A percentile compares a stretch with the other conserved stretches of the same genome.
Conservation (phyloP, 2,888 invertebrate genomes). For the Harpalus rubripes region DNA sequence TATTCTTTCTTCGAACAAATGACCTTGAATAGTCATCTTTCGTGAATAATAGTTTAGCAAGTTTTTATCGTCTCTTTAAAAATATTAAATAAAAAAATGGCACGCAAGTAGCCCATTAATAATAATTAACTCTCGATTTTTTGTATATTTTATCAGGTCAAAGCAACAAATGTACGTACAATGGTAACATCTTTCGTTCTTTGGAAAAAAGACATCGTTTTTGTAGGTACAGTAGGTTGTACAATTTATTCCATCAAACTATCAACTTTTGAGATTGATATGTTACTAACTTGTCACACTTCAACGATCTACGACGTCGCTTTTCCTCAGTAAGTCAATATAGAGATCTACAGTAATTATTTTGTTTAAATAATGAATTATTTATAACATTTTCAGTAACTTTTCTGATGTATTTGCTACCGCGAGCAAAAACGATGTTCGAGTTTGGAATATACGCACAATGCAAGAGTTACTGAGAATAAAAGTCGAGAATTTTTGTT, state of each 20-base stretch:
- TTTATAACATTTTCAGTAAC: constrained; percentile 78
- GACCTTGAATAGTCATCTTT: too few relatives aligned
- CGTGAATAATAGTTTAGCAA: too few relatives aligned
- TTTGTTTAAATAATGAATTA: neutral
- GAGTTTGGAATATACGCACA: constrained; percentile 90
- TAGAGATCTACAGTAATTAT: neutral
- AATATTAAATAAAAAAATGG: too few relatives aligned
- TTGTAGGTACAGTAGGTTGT: constrained; percentile 87
- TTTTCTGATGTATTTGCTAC: constrained; percentile 93
- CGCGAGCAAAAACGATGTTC: constrained; percentile 89
- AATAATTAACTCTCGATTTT: neutral
- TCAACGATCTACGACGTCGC: constrained; percentile 88
- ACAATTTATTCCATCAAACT: constrained; percentile 90
- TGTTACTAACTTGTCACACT: constrained; percentile 91
- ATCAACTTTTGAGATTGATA: constrained; percentile 83
- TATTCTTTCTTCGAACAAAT: too few relatives aligned
- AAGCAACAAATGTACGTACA: constrained; percentile 81
- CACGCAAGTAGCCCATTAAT: too few relatives aligned
- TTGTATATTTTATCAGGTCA: constrained; percentile 76
- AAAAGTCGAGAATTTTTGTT: constrained; percentile 92
- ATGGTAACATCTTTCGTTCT: constrained; percentile 87
- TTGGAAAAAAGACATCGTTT: constrained; percentile 81
- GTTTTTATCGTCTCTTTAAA: too few relatives aligned
- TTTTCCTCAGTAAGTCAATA: constrained; percentile 86
- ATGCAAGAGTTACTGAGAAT: constrained; percentile 91